Conservation (phyloP, 2,113 vertebrate genomes). For the Bubalus kerabau region DNA sequence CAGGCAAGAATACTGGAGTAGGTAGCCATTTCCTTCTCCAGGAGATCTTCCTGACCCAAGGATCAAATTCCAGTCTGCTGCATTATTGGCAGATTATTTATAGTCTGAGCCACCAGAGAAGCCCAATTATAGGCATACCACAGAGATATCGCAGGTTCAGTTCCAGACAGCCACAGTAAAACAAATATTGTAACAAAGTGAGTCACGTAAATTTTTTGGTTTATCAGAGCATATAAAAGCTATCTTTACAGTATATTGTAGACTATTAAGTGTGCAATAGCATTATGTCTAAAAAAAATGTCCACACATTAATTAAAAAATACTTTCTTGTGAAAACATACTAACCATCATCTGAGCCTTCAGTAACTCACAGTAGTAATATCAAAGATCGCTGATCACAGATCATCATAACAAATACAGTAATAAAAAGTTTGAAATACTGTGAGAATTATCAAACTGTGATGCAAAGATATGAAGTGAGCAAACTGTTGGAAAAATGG, state of each 20-base stretch:
- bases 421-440: not conserved
- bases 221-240: not conserved
- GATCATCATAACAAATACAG: not conserved
- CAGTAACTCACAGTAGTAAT: not conserved
- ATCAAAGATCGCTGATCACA: not conserved
- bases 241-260: not conserved
- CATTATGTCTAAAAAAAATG: not conserved
- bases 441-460: not conserved
- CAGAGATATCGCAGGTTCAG: not conserved
- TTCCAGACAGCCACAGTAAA: not conserved
- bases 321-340: not conserved
- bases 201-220: not conserved
- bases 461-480: not conserved
- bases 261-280: not conserved
- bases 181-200: not conserved
- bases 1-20: not conserved
- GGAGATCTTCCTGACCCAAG: not conserved
- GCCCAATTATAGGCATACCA: not conserved
- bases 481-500: not conserved
- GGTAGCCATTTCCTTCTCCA: not conserved
- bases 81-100: not conserved
- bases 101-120: not conserved
- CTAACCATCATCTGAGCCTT: not conserved
- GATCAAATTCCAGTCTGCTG: not conserved
- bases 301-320: not conserved